Conservation (phyloP, 2,113 vertebrate species). For the Equus quagga region DNA sequence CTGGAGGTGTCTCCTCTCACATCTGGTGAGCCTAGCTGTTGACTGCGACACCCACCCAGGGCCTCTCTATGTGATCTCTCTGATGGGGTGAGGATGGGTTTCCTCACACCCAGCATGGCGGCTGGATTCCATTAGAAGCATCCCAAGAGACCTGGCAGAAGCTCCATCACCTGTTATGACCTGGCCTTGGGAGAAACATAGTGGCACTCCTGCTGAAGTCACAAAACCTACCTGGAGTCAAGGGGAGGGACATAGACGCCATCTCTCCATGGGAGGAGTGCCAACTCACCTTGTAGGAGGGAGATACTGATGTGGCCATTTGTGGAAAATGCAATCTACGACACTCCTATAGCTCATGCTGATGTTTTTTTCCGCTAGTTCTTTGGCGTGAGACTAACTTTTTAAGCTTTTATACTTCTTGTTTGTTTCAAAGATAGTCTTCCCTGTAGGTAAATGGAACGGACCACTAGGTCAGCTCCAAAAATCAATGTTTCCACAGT, state of each 20-base stretch:
- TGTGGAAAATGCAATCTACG: neutral
- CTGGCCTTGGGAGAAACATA: neutral
- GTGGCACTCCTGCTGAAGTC: neutral
- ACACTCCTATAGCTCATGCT: neutral
- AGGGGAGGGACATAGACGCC: neutral
- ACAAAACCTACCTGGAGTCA: neutral
- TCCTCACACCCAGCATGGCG: neutral
- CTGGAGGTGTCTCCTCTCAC: neutral
- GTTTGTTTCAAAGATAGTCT: conserved; percentile 26
- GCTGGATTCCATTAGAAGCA: neutral
- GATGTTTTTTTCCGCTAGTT: neutral
- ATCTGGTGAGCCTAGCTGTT: neutral
- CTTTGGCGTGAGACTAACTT: neutral
- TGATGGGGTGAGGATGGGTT: neutral
- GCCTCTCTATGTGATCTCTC: neutral
- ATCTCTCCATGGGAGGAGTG: neutral
- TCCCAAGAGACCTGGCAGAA: neutral
- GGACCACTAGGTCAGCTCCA: neutral
- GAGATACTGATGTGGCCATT: neutral
- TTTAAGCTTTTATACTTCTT: neutral
- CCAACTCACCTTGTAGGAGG: neutral
- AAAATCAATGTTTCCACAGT: neutral
- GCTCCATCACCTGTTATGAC: neutral
- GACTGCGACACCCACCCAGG: too few species aligned
- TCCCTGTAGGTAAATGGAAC: neutral